Evolutionary conservation across 1,140 invertebrate genomes (phyloP), one percentile per base, ranked within the genome.

Genomic region (Trigoniulus corallinus): DNA sequence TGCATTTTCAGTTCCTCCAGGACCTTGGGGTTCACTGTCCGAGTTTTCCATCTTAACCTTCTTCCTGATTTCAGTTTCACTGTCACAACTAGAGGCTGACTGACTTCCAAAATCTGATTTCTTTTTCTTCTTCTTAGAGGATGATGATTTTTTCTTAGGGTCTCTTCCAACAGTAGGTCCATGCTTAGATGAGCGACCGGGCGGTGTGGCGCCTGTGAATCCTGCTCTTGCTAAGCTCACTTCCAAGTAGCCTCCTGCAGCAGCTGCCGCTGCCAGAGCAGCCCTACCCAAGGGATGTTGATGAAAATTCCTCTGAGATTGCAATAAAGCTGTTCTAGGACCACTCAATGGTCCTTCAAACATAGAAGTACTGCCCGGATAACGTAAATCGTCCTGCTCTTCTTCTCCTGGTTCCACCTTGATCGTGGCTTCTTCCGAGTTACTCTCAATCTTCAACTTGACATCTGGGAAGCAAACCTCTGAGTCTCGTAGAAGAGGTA

Each of bases 401-500:
- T 54, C 42, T 13, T 54, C 48, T 3, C 29, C 44, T 41, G 26
- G n/a, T 40, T 54, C 54, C 23, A 42, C 51, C 34, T 51, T 53
- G 18, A 52, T 45, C 20, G 41, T 25, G 42, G 57, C 59, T 37
- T 59, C 59, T 15, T 15, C 29, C 7, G 7, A 7, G 29, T 34
- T 15, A 49, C 54, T 51, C 41, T 54, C 57, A 52, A 55, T 59
- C 54, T 57, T 57, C 22, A 58, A 52, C 40, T 64, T 60, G 25
- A 55, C 55, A 44, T 61, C 54, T 25, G 68, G 82, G 67, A 96
- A 97, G 12, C 88, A 81, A 55, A 95, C 82, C 69, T 96, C 91
- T 12, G 81, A 79, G 53, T 95, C 88, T 62, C 92, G 84, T 39
- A 94, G 72, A 62, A 85, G 79, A 3, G 83, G 67, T 54, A 94